Percentiles rank a stretch among this genome's conserved stretches.
These are phyloP conservation scores for Pseudococcus longispinus DNA, from an alignment of 2,888 invertebrate genomes.

Conservation along the genomic window DNA sequence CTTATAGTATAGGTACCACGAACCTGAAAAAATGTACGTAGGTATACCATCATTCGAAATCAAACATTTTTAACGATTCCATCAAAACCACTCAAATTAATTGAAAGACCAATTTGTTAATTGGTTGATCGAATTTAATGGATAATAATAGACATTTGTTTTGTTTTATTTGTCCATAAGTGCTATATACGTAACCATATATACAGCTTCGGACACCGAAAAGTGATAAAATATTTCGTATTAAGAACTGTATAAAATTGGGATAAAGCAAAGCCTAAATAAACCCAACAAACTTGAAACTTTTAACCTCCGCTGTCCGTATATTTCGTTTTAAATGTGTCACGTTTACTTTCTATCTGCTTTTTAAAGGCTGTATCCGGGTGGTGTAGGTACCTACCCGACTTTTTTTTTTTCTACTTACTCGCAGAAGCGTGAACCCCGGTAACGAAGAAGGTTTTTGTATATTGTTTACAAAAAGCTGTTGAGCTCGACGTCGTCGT, in stretches of 20 bases:
- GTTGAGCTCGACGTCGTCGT: background rate
- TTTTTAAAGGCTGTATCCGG: background rate
- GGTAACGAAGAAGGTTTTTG: background rate
- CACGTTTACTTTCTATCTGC: background rate
- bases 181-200: background rate
- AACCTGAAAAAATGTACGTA: background rate
- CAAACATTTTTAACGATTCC: background rate
- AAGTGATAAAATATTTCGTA: background rate
- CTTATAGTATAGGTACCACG: no score
- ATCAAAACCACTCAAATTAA: background rate
- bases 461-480: conserved; percentile 16
- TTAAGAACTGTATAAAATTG: background rate
- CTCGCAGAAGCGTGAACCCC: background rate
- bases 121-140: background rate
- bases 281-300: background rate
- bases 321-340: background rate
- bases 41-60: background rate
- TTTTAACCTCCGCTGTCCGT: background rate
- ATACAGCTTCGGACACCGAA: background rate
- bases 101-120: background rate
- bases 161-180: background rate
- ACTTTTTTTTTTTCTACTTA: background rate
- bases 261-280: background rate
- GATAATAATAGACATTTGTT: background rate
- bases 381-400: background rate